Conservation (phyloP, 2,113 vertebrate genomes). For the Leucopternis melanops region DNA sequence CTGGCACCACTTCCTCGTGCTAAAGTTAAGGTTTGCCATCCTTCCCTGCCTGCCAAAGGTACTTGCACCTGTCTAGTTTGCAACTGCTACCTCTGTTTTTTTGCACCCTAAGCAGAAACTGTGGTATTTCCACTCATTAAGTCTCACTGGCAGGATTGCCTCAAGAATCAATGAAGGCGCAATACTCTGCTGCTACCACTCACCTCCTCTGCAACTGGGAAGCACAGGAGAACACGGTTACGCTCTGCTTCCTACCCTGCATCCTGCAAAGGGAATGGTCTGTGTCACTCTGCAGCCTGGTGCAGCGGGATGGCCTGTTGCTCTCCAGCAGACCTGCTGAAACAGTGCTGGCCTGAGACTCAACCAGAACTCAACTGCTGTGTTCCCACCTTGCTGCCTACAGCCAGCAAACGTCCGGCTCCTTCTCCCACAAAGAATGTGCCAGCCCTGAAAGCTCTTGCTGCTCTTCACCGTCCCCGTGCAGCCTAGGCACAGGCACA, state of each 20-base stretch:
- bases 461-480: too few relatives aligned
- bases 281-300: background rate
- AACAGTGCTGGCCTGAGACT: fast-evolving
- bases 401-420: too few relatives aligned
- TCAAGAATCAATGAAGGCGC: fast-evolving
- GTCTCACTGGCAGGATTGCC: background rate
- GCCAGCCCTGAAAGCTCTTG: too few relatives aligned
- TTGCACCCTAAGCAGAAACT: background rate
- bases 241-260: background rate
- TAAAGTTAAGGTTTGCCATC: background rate
- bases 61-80: background rate
- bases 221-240: too few relatives aligned
- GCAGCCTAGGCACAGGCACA: too few relatives aligned
- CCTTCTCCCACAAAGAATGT: too few relatives aligned
- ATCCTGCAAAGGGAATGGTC: background rate
- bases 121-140: background rate
- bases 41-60: background rate
- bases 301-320: background rate
- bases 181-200: background rate
- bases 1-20: background rate
- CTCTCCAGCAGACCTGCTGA: background rate
- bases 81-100: background rate
- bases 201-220: background rate
- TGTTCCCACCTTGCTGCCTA: background rate
- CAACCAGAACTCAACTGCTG: background rate